A percentile compares a stretch with the other conserved stretches of the same genome.
Conservation (phyloP, 1,140 invertebrate genomes). For the Calephelis virginiensis region DNA sequence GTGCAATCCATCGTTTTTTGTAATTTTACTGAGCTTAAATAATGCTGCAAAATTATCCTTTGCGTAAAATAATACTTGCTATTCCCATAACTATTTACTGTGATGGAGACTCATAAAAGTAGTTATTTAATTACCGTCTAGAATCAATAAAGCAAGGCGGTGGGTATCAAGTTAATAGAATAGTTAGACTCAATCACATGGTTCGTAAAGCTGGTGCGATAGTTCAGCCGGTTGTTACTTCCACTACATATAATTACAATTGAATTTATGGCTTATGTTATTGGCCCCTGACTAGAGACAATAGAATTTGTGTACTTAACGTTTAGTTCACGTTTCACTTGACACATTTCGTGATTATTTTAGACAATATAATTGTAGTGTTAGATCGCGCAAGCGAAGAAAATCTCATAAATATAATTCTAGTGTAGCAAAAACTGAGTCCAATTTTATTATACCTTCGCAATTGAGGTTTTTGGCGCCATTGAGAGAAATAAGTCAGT, state of each 20-base stretch:
- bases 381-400: no score
- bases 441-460: no score
- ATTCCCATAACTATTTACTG: not conserved
- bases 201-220: constrained; percentile 50
- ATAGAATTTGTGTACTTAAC: constrained; percentile 13
- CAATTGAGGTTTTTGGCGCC: no score
- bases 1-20: no score
- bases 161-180: constrained; percentile 43
- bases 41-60: not conserved
- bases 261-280: constrained; percentile 57
- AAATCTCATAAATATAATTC: no score
- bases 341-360: not conserved
- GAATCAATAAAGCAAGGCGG: constrained; percentile 40
- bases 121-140: constrained; percentile 41
- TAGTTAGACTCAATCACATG: constrained; percentile 65
- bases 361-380: no score
- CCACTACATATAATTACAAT: constrained; percentile 76
- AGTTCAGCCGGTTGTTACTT: constrained; percentile 61
- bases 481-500: no score
- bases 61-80: not conserved
- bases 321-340: not conserved
- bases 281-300: constrained; percentile 14
- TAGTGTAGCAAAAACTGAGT: no score
- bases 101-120: constrained; percentile 25
- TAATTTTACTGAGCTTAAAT: no score